Evolutionary conservation across 2,797 vertebrate genomes (phyloP).

Genomic region (Pseudotriccus pelzelni): DNA sequence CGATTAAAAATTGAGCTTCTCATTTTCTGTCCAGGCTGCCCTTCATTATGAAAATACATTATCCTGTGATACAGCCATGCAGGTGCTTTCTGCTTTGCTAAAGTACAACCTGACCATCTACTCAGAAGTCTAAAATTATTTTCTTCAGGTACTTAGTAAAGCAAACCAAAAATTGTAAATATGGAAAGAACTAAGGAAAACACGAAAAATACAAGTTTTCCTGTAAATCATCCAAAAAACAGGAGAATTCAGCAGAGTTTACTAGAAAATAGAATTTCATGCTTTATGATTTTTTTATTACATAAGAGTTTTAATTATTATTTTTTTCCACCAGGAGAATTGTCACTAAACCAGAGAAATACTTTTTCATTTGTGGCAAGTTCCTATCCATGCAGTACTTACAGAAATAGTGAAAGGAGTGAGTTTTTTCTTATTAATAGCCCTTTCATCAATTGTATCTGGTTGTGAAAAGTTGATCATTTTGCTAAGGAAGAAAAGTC

Average conservation of each 20-base stretch:
- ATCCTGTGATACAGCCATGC: background rate
- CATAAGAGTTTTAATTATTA: background rate
- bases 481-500: conserved; percentile 82
- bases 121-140: background rate
- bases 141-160: background rate
- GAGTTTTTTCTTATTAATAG: conserved; percentile 94
- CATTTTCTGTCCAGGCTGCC: background rate
- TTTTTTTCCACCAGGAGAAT: background rate
- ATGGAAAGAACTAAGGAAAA: background rate
- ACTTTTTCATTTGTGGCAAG: background rate
- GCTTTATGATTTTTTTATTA: background rate
- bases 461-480: conserved; percentile 96
- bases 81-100: background rate
- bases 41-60: background rate
- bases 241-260: background rate
- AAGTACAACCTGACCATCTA: background rate
- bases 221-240: background rate
- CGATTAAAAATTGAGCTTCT: background rate
- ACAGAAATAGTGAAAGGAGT: conserved; percentile 93
- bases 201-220: background rate
- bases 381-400: conserved; percentile 72
- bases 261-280: background rate
- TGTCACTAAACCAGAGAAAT: background rate
- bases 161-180: background rate
- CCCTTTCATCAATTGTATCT: conserved; percentile 96